Base-by-base conservation (phyloP, 2,888 invertebrate species). In the Nysson spinosus region DNA sequence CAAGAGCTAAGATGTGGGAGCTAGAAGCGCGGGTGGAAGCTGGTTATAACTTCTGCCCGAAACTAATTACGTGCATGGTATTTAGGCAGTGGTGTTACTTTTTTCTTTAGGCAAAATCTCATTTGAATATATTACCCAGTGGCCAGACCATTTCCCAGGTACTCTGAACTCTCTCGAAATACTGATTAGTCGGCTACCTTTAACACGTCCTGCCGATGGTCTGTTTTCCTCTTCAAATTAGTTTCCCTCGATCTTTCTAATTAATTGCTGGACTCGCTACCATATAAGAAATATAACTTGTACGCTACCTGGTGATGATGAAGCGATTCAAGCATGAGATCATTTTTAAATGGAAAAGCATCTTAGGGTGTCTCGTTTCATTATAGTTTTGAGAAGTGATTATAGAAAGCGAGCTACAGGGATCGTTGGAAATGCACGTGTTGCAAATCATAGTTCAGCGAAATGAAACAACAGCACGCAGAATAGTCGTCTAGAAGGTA, bases 31-130 rank as follows among this genome's bases (percentile, higher is more conserved):
- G 43, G 37, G 47, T 42, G 52, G 30, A 57, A 51, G 16, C 6
- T 34, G 26, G 50, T 75, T 68, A 78, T 83, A 82, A 83, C 72
- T 81, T 76, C 77, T 77, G 69, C 49, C 66, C 72, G 72, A 81
- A 83, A 82, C 80, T 83, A 83, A 83, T 83, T 83, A 83, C 72
- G 62, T 62, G 56, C 72, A 61, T 69, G 75, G 75, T 77, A 80
- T 82, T 82, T 82, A 80, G 75, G 71, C 62, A 71, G 61, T 71
- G 44, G 57, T 62, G 65, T 69, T 69, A 65, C 69, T 74, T 75
- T 80, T n/a, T 78, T 78, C 78, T 80, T 81, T 78, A 77, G 79
- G 65, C 69, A 60, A 79, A 76, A 78, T 76, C 76, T 76, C 75
- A 74, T 81, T 82, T 82, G 75, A 81, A 82, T 82, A 81, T 67